Percentiles rank a stretch among this genome's conserved stretches.
phyloP scores from a whole-genome alignment of 2,113 vertebrate species.

The Sylvilagus bachmani region DNA sequence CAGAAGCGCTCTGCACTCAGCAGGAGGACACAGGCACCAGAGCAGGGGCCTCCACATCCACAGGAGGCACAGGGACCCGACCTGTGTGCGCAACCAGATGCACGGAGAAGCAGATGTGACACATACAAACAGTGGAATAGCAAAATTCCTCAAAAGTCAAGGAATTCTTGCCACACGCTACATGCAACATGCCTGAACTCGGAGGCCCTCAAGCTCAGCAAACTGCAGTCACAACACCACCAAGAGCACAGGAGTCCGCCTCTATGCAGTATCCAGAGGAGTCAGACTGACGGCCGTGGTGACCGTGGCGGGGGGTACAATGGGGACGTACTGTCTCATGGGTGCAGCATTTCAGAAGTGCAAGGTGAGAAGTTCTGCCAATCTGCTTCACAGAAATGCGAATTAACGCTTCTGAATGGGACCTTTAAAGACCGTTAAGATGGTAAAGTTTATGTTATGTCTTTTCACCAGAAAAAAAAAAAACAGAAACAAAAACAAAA shows the following conservation, averaged over 20 bases:
- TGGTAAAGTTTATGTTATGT: neutral
- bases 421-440: neutral
- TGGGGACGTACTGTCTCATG: neutral
- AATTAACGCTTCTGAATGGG: slow-evolving; percentile 1
- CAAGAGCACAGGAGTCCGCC: neutral
- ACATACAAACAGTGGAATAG: neutral
- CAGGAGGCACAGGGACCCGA: neutral
- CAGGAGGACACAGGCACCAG: neutral
- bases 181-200: neutral
- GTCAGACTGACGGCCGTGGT: neutral
- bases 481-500: neutral
- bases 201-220: neutral
- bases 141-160: neutral
- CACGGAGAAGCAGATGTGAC: neutral
- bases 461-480: neutral
- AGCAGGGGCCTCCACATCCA: neutral
- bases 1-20: neutral
- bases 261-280: neutral
- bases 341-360: neutral
- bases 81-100: neutral
- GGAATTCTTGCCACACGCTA: neutral
- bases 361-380: neutral
- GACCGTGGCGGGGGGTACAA: neutral
- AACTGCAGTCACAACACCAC: neutral
- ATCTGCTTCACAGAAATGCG: neutral